These are phyloP conservation scores for Leucophenga montana DNA, from an alignment of 2,888 invertebrate genomes.

Conservation along the genomic window DNA sequence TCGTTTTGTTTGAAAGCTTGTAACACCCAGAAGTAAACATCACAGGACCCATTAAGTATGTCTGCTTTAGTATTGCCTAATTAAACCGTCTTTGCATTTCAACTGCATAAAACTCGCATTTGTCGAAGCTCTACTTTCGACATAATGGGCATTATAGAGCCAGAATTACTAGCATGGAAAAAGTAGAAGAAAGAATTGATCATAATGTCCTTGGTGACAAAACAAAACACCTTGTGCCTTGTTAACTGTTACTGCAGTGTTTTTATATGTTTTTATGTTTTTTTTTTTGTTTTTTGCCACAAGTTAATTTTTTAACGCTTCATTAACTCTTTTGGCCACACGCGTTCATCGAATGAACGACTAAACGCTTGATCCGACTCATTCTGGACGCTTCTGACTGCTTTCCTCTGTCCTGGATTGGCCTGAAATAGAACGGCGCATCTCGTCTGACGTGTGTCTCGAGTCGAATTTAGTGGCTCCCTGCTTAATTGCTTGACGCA, in stretches of 20 bases:
- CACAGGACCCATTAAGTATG: too few relatives aligned
- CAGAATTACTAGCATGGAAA: not conserved
- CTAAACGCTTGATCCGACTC: slow-evolving; percentile 29
- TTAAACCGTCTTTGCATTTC: too few relatives aligned
- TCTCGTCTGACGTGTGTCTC: slow-evolving; percentile 59
- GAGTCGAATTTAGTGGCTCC: slow-evolving; percentile 35
- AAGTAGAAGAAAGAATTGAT: not conserved
- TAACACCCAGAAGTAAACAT: too few relatives aligned
- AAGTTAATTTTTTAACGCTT: slow-evolving; percentile 66
- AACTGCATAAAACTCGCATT: too few relatives aligned
- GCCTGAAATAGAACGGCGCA: not conserved
- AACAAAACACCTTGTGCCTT: slow-evolving; percentile 7
- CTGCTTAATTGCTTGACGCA: slow-evolving; percentile 51
- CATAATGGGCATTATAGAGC: too few relatives aligned
- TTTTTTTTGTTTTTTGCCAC: slow-evolving; percentile 34
- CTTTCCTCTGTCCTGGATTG: slow-evolving; percentile 26
- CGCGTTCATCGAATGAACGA: slow-evolving; percentile 52
- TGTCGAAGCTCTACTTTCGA: too few relatives aligned
- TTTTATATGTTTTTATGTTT: slow-evolving; percentile 27
- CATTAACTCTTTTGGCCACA: slow-evolving; percentile 68
- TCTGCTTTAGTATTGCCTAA: too few relatives aligned
- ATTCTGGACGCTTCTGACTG: not conserved
- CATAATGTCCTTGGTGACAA: not conserved
- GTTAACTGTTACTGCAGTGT: slow-evolving; percentile 4
- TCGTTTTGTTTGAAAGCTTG: too few relatives aligned